Evolutionary conservation across 1,140 invertebrate species (phyloP).

Genomic region (Trissolcus basalis): DNA sequence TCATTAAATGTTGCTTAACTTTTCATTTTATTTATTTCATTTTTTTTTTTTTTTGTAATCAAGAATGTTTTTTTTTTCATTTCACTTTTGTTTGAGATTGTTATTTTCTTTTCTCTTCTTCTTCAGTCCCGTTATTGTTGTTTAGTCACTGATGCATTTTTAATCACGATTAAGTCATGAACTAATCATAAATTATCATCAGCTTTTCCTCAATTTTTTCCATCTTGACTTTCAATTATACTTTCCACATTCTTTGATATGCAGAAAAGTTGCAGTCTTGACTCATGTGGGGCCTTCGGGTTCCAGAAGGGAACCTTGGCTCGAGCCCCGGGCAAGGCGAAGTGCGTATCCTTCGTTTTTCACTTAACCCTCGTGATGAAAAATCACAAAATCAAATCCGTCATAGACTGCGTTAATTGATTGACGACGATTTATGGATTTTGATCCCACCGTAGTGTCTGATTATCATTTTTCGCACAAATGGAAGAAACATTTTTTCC

Average conservation of each 20-base stretch:
- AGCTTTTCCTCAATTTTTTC: constrained; percentile 31
- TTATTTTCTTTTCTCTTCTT: too few species aligned
- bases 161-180: too few species aligned
- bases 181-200: constrained; percentile 1
- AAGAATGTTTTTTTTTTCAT: background rate
- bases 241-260: constrained; percentile 40
- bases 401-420: constrained; percentile 34
- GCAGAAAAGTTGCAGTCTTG: constrained; percentile 59
- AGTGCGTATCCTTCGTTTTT: constrained; percentile 46
- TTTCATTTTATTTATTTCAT: too few species aligned
- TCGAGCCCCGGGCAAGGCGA: constrained; percentile 71
- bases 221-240: constrained; percentile 29
- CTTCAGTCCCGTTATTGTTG: too few species aligned
- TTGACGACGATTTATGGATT: constrained; percentile 32
- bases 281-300: constrained; percentile 70
- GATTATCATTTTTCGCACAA: background rate
- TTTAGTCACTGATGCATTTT: too few species aligned
- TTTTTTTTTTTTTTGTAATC: too few species aligned
- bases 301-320: constrained; percentile 67
- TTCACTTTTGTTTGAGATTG: background rate
- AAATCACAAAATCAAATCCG: constrained; percentile 38
- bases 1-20: too few species aligned
- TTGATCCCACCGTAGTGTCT: constrained; percentile 15
- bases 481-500: too few species aligned
- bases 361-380: constrained; percentile 53